Evolutionary conservation across 1,140 invertebrate species (phyloP), one percentile per base, ranked within the genome.

Genomic region (Drosophila jambulina): DNA sequence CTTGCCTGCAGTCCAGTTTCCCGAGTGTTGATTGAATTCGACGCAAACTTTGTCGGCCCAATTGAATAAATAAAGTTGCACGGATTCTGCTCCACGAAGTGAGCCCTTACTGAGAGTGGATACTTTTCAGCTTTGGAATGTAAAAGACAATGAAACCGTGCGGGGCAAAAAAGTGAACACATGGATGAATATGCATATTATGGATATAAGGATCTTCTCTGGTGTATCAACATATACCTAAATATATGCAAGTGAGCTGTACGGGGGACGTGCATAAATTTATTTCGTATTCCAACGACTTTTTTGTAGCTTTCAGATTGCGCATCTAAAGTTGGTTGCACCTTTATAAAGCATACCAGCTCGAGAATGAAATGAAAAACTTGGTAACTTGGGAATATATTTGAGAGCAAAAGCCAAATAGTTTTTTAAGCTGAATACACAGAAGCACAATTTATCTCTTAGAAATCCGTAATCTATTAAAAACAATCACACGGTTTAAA

Each of bases 11-110:
- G 53, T 34, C 19, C 68, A 60, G 67, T 42, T 58, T 40, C 4
- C 46, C 25, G 74, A 27, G 56, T 57, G 75, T 68, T 77, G 75
- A 77, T 77, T 77, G 74, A 77, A 78, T 77, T 77, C 40, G 23
- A 49, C 36, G n/a, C 29, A 61, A 68, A 51, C 63, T 77, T 76
- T 57, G 69, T 63, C 19, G 17, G n/a, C n/a, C 60, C 60, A 34
- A 77, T 77, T 77, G 49, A 78, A 60, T 78, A 51, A 78, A 19
- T 34, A 58, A 61, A 56, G 64, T 69, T 48, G 49, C 38, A 29
- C 10, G n/a, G 29, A 29, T 27, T 56, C 40, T 21, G 6, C 46
- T 23, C 34, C 21, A 12, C 21, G 10, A 25, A 57, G 17, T 46
- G 10, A 70, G 17, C 34, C 23, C 19, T 23, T 3, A 12, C 13